Evolutionary conservation across 2,797 vertebrate genomes (phyloP), one percentile per base, ranked within the genome.

Genomic region (Semotilus atromaculatus): DNA sequence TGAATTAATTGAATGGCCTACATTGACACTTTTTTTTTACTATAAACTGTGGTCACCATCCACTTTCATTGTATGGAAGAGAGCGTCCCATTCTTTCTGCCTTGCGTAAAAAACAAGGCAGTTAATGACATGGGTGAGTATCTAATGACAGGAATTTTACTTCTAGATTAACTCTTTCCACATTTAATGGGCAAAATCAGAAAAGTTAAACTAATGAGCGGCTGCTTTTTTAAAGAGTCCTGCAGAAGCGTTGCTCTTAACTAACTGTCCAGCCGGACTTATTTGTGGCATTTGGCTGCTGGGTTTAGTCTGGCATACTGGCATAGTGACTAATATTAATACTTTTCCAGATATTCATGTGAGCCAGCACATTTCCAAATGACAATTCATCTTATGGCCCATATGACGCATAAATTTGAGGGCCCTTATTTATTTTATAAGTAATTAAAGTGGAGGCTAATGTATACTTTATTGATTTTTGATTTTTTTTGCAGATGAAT

Each of bases 181-280:
- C 53, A 26, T 18, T 53, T 53, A 21, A 21, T 11, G 18, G 62
- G 29, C 7, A 64, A 36, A 66, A 5, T 75, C 31, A n/a, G 31
- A 58, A 58, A 55, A 60, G 14, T 9, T 10, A 13, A 36, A 26
- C 48, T n/a, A 53, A 34, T 75, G 48, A 75, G 72, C 73, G 21
- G 21, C 34, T 36, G 48, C 13, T 36, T 26, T 73, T 53, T 23
- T 4, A 13, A 21, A 40, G 23, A 7, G 36, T 77, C 14, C 23
- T 38, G 3, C 34, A 58, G 51, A 38, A 9, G 13, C 34, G 1
- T 40, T 62, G 8, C 55, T 77, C 75, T 21, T 77, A 26, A 60
- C 75, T 81, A 70, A 81, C 66, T 70, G 26, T 79, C 64, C 43
- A 80, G 45, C 78, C 68, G 45, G 45, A 38, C 43, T 53, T 67